These are phyloP conservation scores for Platysternon megacephalum DNA, from an alignment of 2,113 vertebrate genomes.

Conservation along the genomic window DNA sequence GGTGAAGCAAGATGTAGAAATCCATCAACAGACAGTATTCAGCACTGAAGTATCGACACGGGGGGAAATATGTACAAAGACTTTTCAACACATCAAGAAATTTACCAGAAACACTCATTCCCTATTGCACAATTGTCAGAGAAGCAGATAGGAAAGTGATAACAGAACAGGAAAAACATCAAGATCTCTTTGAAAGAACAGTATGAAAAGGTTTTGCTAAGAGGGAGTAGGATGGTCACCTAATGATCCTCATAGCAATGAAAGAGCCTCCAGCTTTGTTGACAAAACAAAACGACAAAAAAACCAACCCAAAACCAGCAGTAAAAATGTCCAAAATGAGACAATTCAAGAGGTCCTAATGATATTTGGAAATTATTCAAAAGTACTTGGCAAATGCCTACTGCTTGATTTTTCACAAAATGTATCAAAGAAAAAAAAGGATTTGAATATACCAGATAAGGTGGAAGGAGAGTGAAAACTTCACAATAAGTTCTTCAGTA, in stretches of 20 bases:
- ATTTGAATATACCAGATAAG: background rate
- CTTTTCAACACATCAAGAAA: background rate
- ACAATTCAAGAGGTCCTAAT: background rate
- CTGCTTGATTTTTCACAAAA: background rate
- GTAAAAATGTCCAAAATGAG: background rate
- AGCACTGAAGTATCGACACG: background rate
- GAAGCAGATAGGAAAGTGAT: background rate
- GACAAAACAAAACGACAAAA: background rate
- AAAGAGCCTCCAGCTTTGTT: background rate
- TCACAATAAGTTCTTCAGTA: background rate
- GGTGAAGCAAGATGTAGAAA: background rate
- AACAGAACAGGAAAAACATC: background rate
- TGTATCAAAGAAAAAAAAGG: background rate
- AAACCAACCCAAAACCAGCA: background rate
- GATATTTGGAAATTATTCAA: background rate
- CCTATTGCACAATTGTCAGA: background rate
- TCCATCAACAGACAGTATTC: background rate
- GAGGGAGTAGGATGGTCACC: background rate
- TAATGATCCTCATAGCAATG: background rate
- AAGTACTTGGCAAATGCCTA: background rate
- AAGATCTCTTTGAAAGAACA: background rate
- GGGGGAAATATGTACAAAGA: accelerated
- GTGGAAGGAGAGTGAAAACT: background rate
- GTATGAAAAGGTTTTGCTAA: background rate
- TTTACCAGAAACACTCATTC: background rate